Percentiles rank a stretch among this genome's conserved stretches.
phyloP scores from a whole-genome alignment of 53 echinoderm and acorn worm genomes.

The Henricia sp. region DNA sequence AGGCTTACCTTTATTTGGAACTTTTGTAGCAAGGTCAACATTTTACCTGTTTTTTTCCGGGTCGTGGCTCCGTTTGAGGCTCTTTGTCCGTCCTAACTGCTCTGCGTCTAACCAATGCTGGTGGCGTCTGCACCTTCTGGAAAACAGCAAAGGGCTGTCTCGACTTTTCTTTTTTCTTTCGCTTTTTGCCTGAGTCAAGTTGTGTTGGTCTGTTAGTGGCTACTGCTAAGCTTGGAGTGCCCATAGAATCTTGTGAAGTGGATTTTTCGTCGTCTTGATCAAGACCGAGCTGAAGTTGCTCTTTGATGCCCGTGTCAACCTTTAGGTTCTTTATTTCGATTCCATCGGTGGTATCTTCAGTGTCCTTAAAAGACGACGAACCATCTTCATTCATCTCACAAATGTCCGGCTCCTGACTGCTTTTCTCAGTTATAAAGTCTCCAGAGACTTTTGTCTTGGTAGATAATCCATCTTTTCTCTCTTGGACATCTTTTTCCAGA shows the following conservation, averaged over 20 bases:
- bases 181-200: neutral
- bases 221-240: neutral
- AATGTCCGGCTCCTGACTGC: neutral
- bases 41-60: slow-evolving; percentile 56
- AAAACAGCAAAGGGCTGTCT: slow-evolving; percentile 71
- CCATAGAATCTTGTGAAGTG: neutral
- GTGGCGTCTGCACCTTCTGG: slow-evolving; percentile 61
- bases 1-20: neutral
- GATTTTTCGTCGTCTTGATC: neutral
- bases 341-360: neutral
- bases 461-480: neutral
- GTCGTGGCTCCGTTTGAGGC: slow-evolving; percentile 58
- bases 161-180: neutral
- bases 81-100: slow-evolving; percentile 2
- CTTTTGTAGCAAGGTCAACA: too few species aligned
- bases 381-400: neutral
- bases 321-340: neutral
- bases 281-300: slow-evolving; percentile 11
- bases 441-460: neutral
- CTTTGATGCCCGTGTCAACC: neutral
- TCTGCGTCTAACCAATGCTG: slow-evolving; percentile 43
- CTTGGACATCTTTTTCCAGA: neutral
- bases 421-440: neutral
- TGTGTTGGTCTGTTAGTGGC: neutral
- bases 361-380: neutral